phyloP scores from a whole-genome alignment of 2,113 vertebrate species.

The Callipepla squamata region DNA sequence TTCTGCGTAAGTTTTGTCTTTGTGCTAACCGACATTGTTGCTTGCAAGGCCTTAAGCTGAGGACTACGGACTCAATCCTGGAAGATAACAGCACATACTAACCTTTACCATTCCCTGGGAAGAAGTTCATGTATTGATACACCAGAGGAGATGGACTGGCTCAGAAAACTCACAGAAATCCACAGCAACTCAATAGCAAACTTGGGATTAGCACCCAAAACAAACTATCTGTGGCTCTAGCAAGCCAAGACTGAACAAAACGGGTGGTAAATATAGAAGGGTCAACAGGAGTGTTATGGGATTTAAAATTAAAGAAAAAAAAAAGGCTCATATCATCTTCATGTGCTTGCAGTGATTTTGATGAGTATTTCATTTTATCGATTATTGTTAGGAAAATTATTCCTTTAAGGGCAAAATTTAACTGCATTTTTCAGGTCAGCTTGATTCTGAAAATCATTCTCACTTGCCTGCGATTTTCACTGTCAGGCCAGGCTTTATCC shows the following conservation, averaged over 20 bases:
- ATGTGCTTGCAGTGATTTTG: conserved; percentile 21
- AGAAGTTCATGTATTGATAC: background rate
- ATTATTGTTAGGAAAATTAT: conserved; percentile 41
- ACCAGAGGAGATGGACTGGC: background rate
- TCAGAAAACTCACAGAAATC: background rate
- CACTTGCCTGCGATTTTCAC: conserved; percentile 47
- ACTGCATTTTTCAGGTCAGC: conserved; percentile 40
- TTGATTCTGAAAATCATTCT: conserved; percentile 53
- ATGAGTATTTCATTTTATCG: conserved; percentile 26
- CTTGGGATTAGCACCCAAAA: background rate
- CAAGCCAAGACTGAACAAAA: background rate
- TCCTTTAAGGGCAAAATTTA: conserved; percentile 47
- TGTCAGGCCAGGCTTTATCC: conserved; percentile 37
- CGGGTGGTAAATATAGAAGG: conserved; percentile 2
- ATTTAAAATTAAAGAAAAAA: background rate
- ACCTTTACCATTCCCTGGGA: background rate
- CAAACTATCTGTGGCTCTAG: background rate
- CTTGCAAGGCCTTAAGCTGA: background rate
- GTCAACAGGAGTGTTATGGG: background rate
- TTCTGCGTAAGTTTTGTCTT: background rate
- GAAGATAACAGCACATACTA: background rate
- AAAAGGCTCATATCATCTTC: background rate
- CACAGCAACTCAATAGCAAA: background rate
- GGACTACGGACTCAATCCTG: background rate
- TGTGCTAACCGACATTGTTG: background rate